These are phyloP conservation scores for Liopterus haemorrhoidalis DNA, from an alignment of 2,888 invertebrate genomes.

Conservation along the genomic window DNA sequence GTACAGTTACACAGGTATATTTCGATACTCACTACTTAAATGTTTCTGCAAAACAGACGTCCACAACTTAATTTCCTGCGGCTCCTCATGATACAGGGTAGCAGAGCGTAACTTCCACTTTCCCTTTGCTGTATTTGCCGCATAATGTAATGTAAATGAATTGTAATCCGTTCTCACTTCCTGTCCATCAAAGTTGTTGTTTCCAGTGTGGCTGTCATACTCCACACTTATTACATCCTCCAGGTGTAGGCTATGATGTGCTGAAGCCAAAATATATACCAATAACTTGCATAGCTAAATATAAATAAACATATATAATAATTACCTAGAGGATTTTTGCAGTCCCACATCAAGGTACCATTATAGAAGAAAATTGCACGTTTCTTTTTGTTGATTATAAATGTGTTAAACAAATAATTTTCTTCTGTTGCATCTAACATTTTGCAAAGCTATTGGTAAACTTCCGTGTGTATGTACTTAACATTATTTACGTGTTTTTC, in stretches of 20 bases:
- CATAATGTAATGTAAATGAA: conserved; percentile 57
- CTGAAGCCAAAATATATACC: conserved; percentile 40
- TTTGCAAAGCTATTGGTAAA: conserved; percentile 2
- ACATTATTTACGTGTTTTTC: too few relatives aligned
- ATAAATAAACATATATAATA: conserved; percentile 25
- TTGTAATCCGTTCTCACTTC: conserved; percentile 43
- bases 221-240: conserved; percentile 52
- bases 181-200: conserved; percentile 42
- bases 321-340: conserved; percentile 53
- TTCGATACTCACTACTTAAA: conserved; percentile 46
- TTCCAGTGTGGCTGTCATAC: conserved; percentile 45
- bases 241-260: conserved; percentile 51
- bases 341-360: conserved; percentile 59
- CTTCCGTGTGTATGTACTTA: too few relatives aligned
- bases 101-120: conserved; percentile 55
- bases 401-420: conserved; percentile 50
- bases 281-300: conserved; percentile 7
- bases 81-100: conserved; percentile 55
- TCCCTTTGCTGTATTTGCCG: conserved; percentile 51
- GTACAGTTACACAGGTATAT: conserved; percentile 1
- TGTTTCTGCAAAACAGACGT: conserved; percentile 53
- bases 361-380: conserved; percentile 59
- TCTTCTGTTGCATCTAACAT: conserved; percentile 22
- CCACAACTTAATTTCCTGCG: conserved; percentile 58
- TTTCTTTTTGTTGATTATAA: conserved; percentile 56